Base-by-base conservation (phyloP, 2,113 vertebrate species). In the Ibidorhyncha struthersii region DNA sequence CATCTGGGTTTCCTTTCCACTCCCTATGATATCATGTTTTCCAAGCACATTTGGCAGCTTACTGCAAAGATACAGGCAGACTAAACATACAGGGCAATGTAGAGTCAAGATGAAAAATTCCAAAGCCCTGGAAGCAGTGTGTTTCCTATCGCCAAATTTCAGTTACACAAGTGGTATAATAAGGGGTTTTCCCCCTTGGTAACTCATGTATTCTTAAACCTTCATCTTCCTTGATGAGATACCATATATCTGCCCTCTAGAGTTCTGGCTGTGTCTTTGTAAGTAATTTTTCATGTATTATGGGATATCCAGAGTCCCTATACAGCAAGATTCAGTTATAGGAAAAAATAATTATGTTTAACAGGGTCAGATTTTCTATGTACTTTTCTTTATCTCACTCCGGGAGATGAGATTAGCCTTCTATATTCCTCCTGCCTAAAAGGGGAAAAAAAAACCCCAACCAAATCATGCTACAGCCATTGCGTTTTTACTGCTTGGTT, bases 1-100 rank as follows among this genome's bases (percentile, higher is more conserved):
- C 97, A 97, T 97, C 94, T 97, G 96, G 78, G 93, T 95, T 96
- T 95, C 89, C 91, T 97, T 96, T 92, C 95, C 94, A 96, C 94
- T 87, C 90, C 87, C 90, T 94, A 88, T 97, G 97, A 96, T 94
- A 95, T 95, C 96, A 97, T 81, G 91, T 96, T 97, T 97, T 97
- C 97, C 96, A 94, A 94, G 94, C 47, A 83, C 82, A 74, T 71
- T 94, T 97, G 96, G 96, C 97, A 97, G 87, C 84, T 77, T 47
- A 47, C 52, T 22, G 74, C 56, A 91, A 94, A 97, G 96, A 97
- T 94, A 96, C 82, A 91, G 94, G 87, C 93, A 96, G 94, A 96
- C 95, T 96, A 97, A 97, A 96, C 94, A 96, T 6, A 89, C 62
- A 80, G 74, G 84, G 82, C 71, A 91, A 88, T 3, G 41, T 2